Percentiles rank a stretch among this genome's conserved stretches.
These are phyloP conservation scores for Siphonodentalium dalli DNA, from an alignment of 2,888 invertebrate species.

Conservation along the genomic window DNA sequence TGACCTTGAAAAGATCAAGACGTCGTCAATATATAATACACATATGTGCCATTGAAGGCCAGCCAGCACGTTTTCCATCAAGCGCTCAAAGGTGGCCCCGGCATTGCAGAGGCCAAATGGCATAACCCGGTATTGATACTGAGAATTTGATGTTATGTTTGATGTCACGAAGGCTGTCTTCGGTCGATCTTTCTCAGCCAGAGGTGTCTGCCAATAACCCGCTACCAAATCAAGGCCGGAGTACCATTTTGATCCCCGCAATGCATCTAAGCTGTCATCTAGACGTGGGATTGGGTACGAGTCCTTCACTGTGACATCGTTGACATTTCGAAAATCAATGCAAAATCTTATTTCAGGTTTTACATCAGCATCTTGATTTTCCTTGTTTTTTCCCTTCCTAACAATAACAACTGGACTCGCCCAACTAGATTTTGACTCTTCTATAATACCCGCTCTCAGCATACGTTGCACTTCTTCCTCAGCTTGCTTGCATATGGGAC, in stretches of 20 bases:
- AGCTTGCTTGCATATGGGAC: no score
- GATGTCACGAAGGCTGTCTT: constrained; percentile 4
- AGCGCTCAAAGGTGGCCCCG: neutral
- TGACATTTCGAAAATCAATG: neutral
- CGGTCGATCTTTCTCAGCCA: neutral
- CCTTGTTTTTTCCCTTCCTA: no score
- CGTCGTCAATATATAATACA: constrained; percentile 6
- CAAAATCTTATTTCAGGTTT: neutral
- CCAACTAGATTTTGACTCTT: no score
- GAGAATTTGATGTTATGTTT: neutral
- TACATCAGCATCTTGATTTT: no score
- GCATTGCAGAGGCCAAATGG: constrained; percentile 8
- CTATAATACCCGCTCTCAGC: no score
- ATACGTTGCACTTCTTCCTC: no score
- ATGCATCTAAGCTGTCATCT: constrained; percentile 1
- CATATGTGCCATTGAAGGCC: constrained; percentile 3
- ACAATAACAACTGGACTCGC: no score
- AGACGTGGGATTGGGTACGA: neutral
- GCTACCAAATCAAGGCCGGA: neutral
- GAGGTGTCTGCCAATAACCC: neutral
- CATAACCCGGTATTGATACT: neutral
- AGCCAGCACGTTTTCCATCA: neutral
- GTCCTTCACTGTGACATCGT: constrained; percentile 3
- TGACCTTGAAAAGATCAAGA: neutral
- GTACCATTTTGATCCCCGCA: neutral